Evolutionary conservation across 1,140 invertebrate species (phyloP), one percentile per base, ranked within the genome.

Genomic region (Drosophila kohkoa): DNA sequence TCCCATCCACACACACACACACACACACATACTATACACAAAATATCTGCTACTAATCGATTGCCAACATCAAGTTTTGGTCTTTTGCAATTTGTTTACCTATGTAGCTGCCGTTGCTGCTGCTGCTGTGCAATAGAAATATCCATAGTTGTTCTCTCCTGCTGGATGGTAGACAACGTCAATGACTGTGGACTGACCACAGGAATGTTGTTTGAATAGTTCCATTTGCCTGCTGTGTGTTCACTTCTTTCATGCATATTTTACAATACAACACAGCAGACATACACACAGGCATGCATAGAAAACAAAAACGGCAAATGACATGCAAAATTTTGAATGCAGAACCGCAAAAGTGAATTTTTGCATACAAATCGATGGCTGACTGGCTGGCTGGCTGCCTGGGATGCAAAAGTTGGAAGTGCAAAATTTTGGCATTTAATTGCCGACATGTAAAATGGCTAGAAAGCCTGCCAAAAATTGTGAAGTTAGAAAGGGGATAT

Each of bases 351-450:
- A 70, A 75, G 51, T 69, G 58, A 57, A 75, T 75, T 75, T 68
- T 75, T 63, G 72, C 72, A 75, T 75, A 70, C 66, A 70, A 63
- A 75, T 74, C 58, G 71, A 62, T 74, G 71, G 20, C 28, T 60
- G 71, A 13, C 28, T 60, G 64, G 30, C 20, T 25, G 3, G n/a
- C 35, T 63, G 20, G 3, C 20, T 3, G 20, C 20, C 3, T 25
- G 20, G 20, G 20, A 25, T 25, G 20, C 20, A 3, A 54, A 63
- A 54, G 66, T 73, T 73, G 63, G 28, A 59, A 73, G 70, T 67
- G 64, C 70, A 73, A 67, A 67, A 67, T 55, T 62, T 74, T 74
- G 43, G 55, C 71, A 74, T 74, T 74, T 74, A 74, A 74, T 73
- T 73, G 65, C 41, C 45, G 65, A n/a, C 64, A 67, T 73, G 55